Percentiles rank a stretch among this genome's conserved stretches.
Evolutionary conservation across 2,113 vertebrate species (phyloP).

Genomic region (Centropus unirufus): DNA sequence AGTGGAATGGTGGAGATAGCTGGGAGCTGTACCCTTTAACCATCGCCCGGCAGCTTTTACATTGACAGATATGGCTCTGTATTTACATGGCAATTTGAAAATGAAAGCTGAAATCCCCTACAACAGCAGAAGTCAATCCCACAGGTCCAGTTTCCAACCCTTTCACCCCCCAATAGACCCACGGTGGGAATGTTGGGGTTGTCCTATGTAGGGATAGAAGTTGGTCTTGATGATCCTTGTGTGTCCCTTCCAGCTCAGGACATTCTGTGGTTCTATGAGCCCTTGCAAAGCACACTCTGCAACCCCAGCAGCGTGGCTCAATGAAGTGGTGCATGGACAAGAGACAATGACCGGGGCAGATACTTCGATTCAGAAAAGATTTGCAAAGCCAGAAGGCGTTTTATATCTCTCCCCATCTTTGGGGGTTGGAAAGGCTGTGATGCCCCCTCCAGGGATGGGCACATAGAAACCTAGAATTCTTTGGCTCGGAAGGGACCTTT

Average conservation of each 20-base stretch:
- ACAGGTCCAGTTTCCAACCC: not conserved
- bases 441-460: not conserved
- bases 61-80: not conserved
- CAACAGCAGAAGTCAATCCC: not conserved
- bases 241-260: no score
- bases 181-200: no score
- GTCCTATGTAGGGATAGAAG: no score
- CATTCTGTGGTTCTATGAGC: no score
- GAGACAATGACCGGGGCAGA: not conserved
- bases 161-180: not conserved
- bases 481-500: no score
- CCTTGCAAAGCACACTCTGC: not conserved
- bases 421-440: not conserved
- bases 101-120: not conserved
- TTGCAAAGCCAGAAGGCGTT: not conserved
- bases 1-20: not conserved
- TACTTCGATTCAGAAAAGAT: not conserved
- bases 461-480: no score
- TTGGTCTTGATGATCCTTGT: no score
- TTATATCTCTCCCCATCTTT: not conserved
- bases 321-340: not conserved
- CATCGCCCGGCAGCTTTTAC: not conserved
- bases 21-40: not conserved
- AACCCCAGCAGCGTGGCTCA: not conserved
- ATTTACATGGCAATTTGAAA: not conserved